Percentiles rank a stretch among this genome's conserved stretches.
phyloP scores from a whole-genome alignment of 2,797 vertebrate species.

The Podarcis lilfordi region DNA sequence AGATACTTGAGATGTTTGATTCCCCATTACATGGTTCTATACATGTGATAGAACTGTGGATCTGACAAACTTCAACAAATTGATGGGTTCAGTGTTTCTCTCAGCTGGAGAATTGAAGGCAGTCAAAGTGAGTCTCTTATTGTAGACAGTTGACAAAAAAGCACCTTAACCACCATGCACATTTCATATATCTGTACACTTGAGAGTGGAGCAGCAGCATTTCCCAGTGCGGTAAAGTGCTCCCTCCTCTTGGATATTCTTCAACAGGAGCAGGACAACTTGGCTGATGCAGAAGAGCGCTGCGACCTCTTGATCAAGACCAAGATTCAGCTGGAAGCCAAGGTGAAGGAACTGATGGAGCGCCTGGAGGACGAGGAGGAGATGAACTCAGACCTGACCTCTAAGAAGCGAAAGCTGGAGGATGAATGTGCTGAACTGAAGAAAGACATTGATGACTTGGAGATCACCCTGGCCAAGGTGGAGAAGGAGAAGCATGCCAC shows the following conservation, averaged over 20 bases:
- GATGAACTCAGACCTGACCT: slow-evolving; percentile 85
- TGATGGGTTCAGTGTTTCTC: neutral
- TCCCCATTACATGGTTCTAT: neutral
- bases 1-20: neutral
- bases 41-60: neutral
- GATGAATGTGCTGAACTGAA: slow-evolving; percentile 93
- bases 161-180: neutral
- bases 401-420: slow-evolving; percentile 91
- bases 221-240: neutral
- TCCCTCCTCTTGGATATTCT: neutral
- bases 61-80: neutral
- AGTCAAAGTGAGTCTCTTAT: neutral
- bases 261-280: slow-evolving; percentile 91
- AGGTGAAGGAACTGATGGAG: slow-evolving; percentile 89
- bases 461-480: slow-evolving; percentile 92
- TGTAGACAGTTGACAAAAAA: neutral
- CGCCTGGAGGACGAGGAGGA: slow-evolving; percentile 94
- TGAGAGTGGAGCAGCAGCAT: neutral
- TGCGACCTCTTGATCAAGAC: slow-evolving; percentile 94
- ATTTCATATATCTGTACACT: neutral
- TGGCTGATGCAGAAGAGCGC: slow-evolving; percentile 92
- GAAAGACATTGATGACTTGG: slow-evolving; percentile 94
- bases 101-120: neutral
- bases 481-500: slow-evolving; percentile 94
- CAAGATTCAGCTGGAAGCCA: slow-evolving; percentile 93